A percentile compares a stretch with the other conserved stretches of the same genome.
These are phyloP conservation scores for Apamea epomidion DNA, from an alignment of 2,888 invertebrate genomes.

Conservation along the genomic window DNA sequence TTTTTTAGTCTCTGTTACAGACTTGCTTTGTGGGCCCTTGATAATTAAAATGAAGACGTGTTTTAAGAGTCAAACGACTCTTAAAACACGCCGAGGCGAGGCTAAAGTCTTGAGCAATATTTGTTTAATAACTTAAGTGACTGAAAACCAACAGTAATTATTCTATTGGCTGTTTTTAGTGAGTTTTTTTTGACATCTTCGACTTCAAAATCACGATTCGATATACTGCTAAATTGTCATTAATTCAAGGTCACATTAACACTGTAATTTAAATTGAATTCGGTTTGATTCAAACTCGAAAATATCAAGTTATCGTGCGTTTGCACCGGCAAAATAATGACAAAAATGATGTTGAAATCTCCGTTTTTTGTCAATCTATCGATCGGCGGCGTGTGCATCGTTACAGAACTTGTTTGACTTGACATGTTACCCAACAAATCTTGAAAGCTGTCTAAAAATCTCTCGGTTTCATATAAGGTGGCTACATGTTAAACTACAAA, in stretches of 20 bases:
- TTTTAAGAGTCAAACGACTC: not conserved
- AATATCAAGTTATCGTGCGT: not conserved
- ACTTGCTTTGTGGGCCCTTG: conserved; percentile 18
- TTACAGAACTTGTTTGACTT: not conserved
- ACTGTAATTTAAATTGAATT: not conserved
- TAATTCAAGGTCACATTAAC: not conserved
- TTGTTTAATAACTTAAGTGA: not conserved
- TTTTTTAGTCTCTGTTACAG: conserved; percentile 26
- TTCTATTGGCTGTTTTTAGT: not conserved
- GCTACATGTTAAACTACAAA: not conserved
- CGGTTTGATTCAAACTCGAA: not conserved
- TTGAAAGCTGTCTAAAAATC: not conserved
- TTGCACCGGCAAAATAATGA: too few species aligned
- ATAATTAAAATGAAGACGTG: conserved; percentile 13
- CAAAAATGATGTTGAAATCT: too few species aligned
- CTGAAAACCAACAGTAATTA: not conserved
- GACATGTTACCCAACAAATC: not conserved
- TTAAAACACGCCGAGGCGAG: not conserved
- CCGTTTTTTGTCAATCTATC: not conserved
- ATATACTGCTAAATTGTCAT: not conserved
- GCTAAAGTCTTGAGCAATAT: not conserved
- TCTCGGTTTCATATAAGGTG: not conserved
- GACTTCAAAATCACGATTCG: too few species aligned
- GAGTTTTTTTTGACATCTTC: not conserved
- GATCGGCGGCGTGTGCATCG: not conserved